Conservation (phyloP, 2,797 vertebrate genomes). For the Ficedula albicollis region DNA sequence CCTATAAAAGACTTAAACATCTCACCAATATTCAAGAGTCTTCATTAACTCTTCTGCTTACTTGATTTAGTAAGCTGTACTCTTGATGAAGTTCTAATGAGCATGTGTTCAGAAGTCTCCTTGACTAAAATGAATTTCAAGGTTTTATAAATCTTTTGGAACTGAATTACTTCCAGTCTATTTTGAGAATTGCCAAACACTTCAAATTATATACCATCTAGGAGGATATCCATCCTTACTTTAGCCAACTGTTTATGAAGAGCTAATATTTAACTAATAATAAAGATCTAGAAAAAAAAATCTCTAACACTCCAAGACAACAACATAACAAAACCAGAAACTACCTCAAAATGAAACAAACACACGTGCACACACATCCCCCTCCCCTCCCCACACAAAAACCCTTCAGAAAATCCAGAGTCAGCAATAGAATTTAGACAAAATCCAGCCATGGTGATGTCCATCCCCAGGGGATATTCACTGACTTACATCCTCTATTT, state of each 20-base stretch:
- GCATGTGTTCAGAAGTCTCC: not conserved
- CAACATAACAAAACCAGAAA: not conserved
- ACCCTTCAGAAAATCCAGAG: not conserved
- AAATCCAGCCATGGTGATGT: not conserved
- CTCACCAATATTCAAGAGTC: not conserved
- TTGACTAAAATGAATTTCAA: constrained; percentile 5
- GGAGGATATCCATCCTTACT: not conserved
- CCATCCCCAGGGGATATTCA: not conserved
- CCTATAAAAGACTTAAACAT: not conserved
- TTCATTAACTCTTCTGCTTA: not conserved
- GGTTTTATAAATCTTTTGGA: not conserved
- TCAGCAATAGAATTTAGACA: not conserved
- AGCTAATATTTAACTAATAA: not conserved
- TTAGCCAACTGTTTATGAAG: not conserved
- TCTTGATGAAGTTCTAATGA: not conserved
- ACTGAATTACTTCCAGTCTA: not conserved
- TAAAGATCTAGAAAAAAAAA: not conserved
- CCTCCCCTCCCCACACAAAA: not conserved
- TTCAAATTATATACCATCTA: not conserved
- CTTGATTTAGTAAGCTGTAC: not conserved
- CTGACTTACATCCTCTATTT: not conserved
- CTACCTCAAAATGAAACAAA: not conserved
- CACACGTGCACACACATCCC: rapidly evolving
- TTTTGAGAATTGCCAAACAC: not conserved
- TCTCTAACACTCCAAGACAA: not conserved